phyloP scores from a whole-genome alignment of 2,797 vertebrate species.

The Stomatorhinus walkeri region DNA sequence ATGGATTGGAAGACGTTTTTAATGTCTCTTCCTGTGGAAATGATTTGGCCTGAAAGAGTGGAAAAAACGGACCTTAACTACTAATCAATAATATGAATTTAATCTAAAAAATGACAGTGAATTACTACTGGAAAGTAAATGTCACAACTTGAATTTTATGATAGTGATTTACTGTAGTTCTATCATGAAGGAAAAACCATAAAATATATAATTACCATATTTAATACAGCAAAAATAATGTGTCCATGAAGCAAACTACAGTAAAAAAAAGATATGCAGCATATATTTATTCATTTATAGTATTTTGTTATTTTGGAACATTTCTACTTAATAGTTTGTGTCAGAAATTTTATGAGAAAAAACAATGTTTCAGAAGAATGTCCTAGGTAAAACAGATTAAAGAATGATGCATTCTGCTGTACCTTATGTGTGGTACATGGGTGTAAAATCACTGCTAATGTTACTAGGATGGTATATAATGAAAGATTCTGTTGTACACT shows the following conservation, averaged over 20 bases:
- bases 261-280: background rate
- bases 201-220: background rate
- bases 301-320: slow-evolving; percentile 49
- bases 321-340: slow-evolving; percentile 51
- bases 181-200: background rate
- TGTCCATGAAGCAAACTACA: background rate
- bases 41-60: background rate
- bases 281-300: slow-evolving; percentile 34
- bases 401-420: slow-evolving; percentile 28
- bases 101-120: background rate
- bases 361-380: slow-evolving; percentile 41
- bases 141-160: background rate
- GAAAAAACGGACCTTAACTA: background rate
- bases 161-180: background rate
- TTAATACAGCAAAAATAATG: background rate
- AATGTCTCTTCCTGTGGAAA: background rate
- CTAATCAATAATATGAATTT: background rate
- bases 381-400: slow-evolving; percentile 33
- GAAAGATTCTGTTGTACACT: slow-evolving; percentile 25
- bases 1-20: background rate
- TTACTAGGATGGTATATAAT: slow-evolving; percentile 27
- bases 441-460: background rate
- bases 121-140: background rate
- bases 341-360: slow-evolving; percentile 46
- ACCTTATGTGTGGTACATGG: slow-evolving; percentile 13